phyloP scores from a whole-genome alignment of 2,113 vertebrate species.

The Seriola quinqueradiata region DNA sequence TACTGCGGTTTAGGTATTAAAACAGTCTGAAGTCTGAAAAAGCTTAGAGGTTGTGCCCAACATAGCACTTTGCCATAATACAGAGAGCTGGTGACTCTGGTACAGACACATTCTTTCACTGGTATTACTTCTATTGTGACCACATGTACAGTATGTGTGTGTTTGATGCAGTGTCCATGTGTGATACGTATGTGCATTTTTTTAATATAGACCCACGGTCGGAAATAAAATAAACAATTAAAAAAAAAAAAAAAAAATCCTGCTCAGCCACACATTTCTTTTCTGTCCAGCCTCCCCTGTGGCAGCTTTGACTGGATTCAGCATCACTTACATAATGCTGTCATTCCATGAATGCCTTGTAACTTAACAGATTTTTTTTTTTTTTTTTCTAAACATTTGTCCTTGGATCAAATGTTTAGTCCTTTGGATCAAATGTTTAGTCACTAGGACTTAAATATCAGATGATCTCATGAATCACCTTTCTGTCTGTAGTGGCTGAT shows the following conservation, averaged over 20 bases:
- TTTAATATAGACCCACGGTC: background rate
- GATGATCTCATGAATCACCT: background rate
- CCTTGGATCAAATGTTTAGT: conserved; percentile 1
- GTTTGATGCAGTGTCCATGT: background rate
- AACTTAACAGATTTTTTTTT: conserved; percentile 16
- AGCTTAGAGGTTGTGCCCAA: background rate
- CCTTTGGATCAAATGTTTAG: background rate
- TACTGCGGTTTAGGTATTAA: background rate
- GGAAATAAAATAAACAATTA: background rate
- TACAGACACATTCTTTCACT: background rate
- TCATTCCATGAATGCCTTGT: conserved; percentile 56
- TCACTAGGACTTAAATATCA: background rate
- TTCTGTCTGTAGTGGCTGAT: background rate
- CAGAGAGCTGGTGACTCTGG: background rate
- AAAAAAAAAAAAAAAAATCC: conserved; percentile 7
- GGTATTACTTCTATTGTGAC: background rate
- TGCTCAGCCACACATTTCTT: conserved; percentile 20
- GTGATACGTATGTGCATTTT: background rate
- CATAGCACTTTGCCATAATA: background rate
- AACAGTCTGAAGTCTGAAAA: background rate
- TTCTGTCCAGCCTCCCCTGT: conserved; percentile 25
- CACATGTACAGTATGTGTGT: background rate
- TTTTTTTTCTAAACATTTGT: background rate
- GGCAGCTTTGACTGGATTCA: conserved; percentile 38
- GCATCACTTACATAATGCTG: conserved; percentile 51